These are phyloP conservation scores for Eumaeus atala DNA, from an alignment of 1,140 invertebrate species.

Conservation along the genomic window DNA sequence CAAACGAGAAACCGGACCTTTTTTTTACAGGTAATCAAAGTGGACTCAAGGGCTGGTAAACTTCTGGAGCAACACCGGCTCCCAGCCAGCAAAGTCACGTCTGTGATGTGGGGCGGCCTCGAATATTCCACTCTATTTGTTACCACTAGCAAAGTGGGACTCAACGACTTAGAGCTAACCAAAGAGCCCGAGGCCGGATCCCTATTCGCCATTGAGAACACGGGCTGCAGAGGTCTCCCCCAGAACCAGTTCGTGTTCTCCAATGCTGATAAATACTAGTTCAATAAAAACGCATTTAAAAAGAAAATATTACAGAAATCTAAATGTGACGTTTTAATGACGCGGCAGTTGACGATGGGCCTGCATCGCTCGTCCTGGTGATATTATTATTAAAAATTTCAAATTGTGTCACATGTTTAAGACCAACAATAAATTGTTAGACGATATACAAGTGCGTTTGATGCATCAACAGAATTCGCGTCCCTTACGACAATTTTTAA, in stretches of 20 bases:
- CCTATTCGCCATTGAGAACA: conserved; percentile 56
- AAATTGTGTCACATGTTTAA: no score
- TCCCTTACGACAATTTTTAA: no score
- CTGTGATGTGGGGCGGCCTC: conserved; percentile 86
- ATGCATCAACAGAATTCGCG: no score
- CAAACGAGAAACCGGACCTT: background rate
- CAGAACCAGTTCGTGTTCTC: conserved; percentile 53
- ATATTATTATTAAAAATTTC: no score
- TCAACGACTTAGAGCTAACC: conserved; percentile 36
- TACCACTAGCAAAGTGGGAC: conserved; percentile 76
- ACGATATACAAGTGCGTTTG: no score
- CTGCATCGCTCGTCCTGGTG: no score
- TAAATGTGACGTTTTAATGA: no score
- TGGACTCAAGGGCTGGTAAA: conserved; percentile 62
- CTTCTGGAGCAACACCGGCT: conserved; percentile 71
- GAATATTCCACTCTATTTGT: conserved; percentile 86
- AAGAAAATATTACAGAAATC: no score
- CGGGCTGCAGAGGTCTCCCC: conserved; percentile 46
- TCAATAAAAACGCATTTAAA: no score
- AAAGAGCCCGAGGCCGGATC: conserved; percentile 61
- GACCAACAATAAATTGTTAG: no score
- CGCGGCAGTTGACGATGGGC: no score
- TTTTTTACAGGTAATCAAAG: conserved; percentile 62
- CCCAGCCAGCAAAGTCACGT: conserved; percentile 84
- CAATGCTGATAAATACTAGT: conserved; percentile 39